phyloP scores from a whole-genome alignment of 2,797 vertebrate species.

The Diglossa cyanea region DNA sequence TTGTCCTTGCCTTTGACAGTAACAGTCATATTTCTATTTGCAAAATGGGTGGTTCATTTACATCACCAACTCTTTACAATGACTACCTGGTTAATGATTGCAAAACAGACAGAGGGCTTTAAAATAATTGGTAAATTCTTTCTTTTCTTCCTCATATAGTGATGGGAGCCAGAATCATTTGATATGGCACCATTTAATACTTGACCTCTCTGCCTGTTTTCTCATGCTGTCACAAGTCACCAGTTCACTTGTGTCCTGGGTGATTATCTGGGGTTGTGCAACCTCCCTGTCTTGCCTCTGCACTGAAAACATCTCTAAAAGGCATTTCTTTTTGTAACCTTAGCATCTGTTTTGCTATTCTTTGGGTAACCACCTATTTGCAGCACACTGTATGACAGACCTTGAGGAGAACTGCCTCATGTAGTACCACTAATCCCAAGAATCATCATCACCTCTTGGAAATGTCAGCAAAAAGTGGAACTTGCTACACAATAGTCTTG shows the following conservation, averaged over 20 bases:
- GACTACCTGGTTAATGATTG: slow-evolving; percentile 9
- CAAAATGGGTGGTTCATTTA: not conserved
- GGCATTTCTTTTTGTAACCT: not conserved
- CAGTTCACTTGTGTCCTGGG: not conserved
- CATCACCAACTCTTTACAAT: not conserved
- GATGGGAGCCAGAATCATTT: not conserved
- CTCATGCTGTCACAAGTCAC: not conserved
- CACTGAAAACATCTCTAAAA: not conserved
- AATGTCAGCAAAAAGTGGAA: not conserved
- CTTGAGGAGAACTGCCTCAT: not conserved
- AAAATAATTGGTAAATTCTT: not conserved
- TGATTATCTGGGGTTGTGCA: not conserved
- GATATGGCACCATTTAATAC: not conserved
- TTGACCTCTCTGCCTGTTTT: not conserved
- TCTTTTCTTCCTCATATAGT: not conserved
- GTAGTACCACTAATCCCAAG: not conserved
- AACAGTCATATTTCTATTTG: not conserved
- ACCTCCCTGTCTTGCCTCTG: not conserved
- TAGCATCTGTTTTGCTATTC: not conserved
- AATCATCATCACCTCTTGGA: not conserved
- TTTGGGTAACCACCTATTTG: not conserved
- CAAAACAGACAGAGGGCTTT: not conserved
- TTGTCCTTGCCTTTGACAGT: not conserved
- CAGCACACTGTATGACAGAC: not conserved
- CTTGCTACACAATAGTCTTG: not conserved